Conservation (phyloP, 2,888 invertebrate genomes). For the Clistopyga incitator region DNA sequence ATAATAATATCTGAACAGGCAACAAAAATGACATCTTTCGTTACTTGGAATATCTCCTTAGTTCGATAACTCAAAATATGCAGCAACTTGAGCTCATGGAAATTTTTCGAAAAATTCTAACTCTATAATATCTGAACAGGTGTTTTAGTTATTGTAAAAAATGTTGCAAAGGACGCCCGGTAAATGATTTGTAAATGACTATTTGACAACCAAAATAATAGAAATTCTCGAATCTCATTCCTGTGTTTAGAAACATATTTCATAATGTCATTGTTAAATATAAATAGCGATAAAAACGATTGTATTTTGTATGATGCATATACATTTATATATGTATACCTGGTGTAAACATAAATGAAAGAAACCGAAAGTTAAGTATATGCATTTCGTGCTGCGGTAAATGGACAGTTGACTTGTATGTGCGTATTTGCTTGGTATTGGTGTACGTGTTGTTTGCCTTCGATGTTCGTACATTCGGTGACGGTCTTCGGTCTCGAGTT, state of each 20-base stretch:
- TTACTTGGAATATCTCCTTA: too few relatives aligned
- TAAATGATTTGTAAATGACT: too few relatives aligned
- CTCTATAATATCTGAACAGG: too few relatives aligned
- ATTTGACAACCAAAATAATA: neutral
- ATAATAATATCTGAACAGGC: too few relatives aligned
- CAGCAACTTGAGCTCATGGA: too few relatives aligned
- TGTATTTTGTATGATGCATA: constrained; percentile 23
- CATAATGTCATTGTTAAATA: neutral
- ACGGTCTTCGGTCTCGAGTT: neutral
- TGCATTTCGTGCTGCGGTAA: constrained; percentile 16
- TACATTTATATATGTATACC: neutral
- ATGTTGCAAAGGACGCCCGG: too few relatives aligned
- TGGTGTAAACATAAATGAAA: neutral
- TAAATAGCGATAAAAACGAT: constrained; percentile 16
- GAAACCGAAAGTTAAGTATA: constrained; percentile 37
- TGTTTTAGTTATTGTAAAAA: too few relatives aligned
- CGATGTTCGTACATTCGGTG: neutral
- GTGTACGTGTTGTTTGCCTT: constrained; percentile 29
- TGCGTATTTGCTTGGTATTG: neutral
- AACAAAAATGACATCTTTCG: too few relatives aligned
- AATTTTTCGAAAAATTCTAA: too few relatives aligned
- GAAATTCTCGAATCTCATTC: neutral
- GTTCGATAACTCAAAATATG: too few relatives aligned
- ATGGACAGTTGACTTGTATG: neutral
- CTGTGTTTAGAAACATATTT: constrained; percentile 12